Evolutionary conservation across 2,888 invertebrate genomes (phyloP), one percentile per base, ranked within the genome.

Genomic region (Drosophila mercatorum): DNA sequence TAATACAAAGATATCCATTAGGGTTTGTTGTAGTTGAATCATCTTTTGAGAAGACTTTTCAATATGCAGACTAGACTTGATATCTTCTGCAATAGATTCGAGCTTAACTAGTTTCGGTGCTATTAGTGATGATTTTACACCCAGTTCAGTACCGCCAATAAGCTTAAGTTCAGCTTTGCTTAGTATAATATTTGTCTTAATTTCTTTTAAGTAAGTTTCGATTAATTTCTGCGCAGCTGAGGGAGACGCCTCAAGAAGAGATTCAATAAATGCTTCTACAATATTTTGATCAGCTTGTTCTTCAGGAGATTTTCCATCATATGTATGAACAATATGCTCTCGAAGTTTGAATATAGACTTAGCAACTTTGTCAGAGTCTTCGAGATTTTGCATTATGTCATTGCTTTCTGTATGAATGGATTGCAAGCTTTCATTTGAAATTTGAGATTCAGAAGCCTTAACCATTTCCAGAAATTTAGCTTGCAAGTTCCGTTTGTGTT

Each of bases 321-420:
- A 91, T 0, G 92, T 92, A 17, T 92, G 92, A 4, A 92, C 91
- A 53, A 92, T 88, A 31, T 90, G 90, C 52, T 91, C 87, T 47
- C 84, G 75, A 6, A 92, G 67, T 55, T 91, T 90, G 5, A 92
- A 91, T 47, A 91, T 76, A 11, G 81, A 75, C 65, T 90, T 91
- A 2, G 72, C 52, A 11, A 88, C 67, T 28, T 75, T 68, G 4
- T 77, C 81, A 7, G 47, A 14, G 49, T 82, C 76, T 10, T 64
- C 28, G 0, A 74, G 36, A 17, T 79, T 72, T 7, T 81, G 72
- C 2, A 89, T 14, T 14, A 77, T 46, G n/a, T 75, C 51, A 17
- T 72, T 70, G 41, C 69, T 36, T 5, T 81, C 68, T 2, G n/a
- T 22, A 5, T 68, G 11, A 56, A 83, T 68, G 2, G 28, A 8